These are phyloP conservation scores for Caradrina clavipalpis DNA, from an alignment of 2,888 invertebrate species.

Conservation along the genomic window DNA sequence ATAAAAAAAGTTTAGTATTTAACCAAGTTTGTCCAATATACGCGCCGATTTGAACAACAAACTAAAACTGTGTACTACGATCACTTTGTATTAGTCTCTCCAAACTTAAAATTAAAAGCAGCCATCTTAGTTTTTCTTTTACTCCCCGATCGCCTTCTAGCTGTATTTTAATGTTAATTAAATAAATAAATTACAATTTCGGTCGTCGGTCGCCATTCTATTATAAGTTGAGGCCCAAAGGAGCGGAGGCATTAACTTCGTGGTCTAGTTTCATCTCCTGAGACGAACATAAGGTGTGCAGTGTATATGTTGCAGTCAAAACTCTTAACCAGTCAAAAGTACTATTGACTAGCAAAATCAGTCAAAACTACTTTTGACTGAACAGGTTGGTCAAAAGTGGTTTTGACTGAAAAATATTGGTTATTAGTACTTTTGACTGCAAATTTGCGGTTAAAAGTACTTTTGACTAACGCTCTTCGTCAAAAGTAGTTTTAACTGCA, in stretches of 20 bases:
- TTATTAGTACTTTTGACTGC: too few relatives aligned
- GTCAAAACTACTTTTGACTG: too few relatives aligned
- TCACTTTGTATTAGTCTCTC: background rate
- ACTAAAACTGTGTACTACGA: background rate
- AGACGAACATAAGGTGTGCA: constrained; percentile 36
- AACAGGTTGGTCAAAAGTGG: too few relatives aligned
- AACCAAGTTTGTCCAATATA: too few relatives aligned
- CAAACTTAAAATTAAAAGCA: constrained; percentile 5
- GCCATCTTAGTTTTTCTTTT: constrained; percentile 3
- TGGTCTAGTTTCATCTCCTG: constrained; percentile 59
- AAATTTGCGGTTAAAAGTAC: too few relatives aligned
- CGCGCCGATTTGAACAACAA: background rate
- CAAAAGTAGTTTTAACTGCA: too few relatives aligned
- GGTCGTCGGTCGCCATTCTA: constrained; percentile 51
- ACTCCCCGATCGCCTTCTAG: constrained; percentile 6
- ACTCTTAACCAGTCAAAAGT: too few relatives aligned
- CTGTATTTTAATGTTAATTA: constrained; percentile 54
- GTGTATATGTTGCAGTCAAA: too few relatives aligned
- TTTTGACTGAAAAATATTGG: too few relatives aligned
- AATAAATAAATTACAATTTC: constrained; percentile 59
- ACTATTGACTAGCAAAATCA: too few relatives aligned
- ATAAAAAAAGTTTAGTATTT: too few relatives aligned
- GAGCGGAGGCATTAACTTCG: constrained; percentile 58
- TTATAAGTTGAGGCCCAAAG: constrained; percentile 60
- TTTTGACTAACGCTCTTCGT: too few relatives aligned